These are phyloP conservation scores for Iguana delicatissima DNA, from an alignment of 2,797 vertebrate genomes.

Conservation along the genomic window DNA sequence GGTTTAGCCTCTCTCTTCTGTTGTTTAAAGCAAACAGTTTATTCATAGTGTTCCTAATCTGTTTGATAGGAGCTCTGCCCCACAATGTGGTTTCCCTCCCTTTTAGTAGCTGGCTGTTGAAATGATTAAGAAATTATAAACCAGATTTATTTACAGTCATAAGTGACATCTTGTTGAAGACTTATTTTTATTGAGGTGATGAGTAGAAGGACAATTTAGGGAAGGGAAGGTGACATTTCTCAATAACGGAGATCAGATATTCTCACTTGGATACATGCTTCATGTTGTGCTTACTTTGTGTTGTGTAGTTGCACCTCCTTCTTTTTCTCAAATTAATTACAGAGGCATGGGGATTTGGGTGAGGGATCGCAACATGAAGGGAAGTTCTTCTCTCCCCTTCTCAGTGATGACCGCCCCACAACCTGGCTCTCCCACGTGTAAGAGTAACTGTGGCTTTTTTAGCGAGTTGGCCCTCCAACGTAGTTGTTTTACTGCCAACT, in stretches of 20 bases:
- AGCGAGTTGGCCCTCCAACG: too few relatives aligned
- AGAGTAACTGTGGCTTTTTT: neutral
- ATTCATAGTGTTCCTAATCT: conserved; percentile 7
- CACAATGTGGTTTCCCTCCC: neutral
- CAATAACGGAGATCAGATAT: neutral
- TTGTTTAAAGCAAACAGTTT: conserved; percentile 26
- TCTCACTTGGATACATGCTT: neutral
- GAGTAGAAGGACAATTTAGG: neutral
- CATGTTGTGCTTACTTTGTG: neutral
- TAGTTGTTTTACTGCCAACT: neutral
- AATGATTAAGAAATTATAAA: conserved; percentile 11
- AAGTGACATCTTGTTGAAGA: neutral
- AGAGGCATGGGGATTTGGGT: neutral
- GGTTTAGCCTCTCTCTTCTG: neutral
- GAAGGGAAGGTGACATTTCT: neutral
- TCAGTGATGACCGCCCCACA: neutral
- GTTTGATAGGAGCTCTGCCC: neutral
- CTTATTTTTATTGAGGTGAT: neutral
- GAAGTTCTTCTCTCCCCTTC: neutral
- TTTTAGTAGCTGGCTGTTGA: neutral
- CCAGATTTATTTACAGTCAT: neutral
- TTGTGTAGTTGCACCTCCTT: neutral
- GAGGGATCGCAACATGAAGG: neutral
- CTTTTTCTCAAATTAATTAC: neutral
- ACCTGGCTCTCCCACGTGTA: neutral